Evolutionary conservation across 1,140 invertebrate genomes (phyloP), one percentile per base, ranked within the genome.

Genomic region (Cylas formicarius): DNA sequence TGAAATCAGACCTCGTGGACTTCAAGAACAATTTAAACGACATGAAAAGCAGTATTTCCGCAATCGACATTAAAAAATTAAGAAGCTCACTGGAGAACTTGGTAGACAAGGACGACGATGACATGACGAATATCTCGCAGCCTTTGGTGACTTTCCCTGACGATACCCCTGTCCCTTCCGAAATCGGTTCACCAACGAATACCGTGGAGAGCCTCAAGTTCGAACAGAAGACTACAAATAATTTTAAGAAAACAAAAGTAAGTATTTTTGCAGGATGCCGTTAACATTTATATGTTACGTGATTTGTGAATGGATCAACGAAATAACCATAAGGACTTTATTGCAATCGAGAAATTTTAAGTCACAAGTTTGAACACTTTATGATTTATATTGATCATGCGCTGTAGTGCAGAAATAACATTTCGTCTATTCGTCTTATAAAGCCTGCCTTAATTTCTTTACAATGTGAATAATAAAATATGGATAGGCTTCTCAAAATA

Each of bases 141-240:
- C 55, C 82, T 2, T 59, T 86, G 44, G 81, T 87, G 10, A 87
- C 85, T 28, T 84, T 83, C 66, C 85, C 84, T 0, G 82, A 86
- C 59, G 77, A 80, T 0, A 81, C 83, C 46, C 78, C 81, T 3
- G 80, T 82, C 9, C 69, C 70, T 7, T 65, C 60, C 20, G 72
- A 73, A 40, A 68, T 72, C 27, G 65, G 63, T 8, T 72, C 69
- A 24, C 60, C 73, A 4, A 64, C 71, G 2, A 61, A 66, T 42
- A 63, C 69, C 26, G 57, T 73, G 52, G 77, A 83, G 64, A 82
- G 79, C 57, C 41, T 84, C 61, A 86, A 78, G 67, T 90, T 77
- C 62, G 84, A 84, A 68, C 83, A 84, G 66, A 86, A 84, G 58
- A 76, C 79, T 54, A 74, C 78, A 55, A 84, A 82, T 19, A 85